Base-by-base conservation (phyloP, 1,140 invertebrate genomes). In the Bombus sylvicola region DNA sequence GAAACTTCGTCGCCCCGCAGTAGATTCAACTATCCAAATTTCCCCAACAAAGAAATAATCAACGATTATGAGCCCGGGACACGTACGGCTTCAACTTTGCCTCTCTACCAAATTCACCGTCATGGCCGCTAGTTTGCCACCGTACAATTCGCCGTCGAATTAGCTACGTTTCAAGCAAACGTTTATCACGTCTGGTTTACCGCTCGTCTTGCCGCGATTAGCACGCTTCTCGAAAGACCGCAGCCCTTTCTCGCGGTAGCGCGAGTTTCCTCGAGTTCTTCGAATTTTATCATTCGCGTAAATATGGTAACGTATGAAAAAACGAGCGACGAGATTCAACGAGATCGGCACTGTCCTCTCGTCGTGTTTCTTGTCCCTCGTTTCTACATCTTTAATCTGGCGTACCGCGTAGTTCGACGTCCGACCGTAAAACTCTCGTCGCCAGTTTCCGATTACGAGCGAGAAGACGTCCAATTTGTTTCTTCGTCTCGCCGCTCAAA, bases 361-460 rank as follows among this genome's bases (percentile, higher is more conserved):
- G 47, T 1, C 5, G 2, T 28, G 25, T 31, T 22, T 25, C 47
- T 64, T 12, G 25, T 41, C 12, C 3, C 22, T 8, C 37, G 13
- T 75, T 73, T 37, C 18, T 25, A 57, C 62, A 71, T 87, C 74
- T 89, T 85, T 87, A 85, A 85, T 85, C 68, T 28, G 25, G 37
- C 57, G 41, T 3, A 8, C 47, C 64, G 73, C 59, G 69, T 75
- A 86, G 41, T 89, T 83, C 31, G 34, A 77, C 75, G 59, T 89
- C 47, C 77, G 76, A 43, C 25, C 66, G 79, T 77, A 83, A 81
- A 81, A 34, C 74, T 74, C 73, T 25, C 57, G 39, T 13, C 31
- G 62, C 31, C 64, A 85, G 85, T 89, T 86, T 82, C 84, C 83
- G 80, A 75, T 83, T 81, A 64, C 43, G 68, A 87, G 47, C 80